A percentile compares a stretch with the other conserved stretches of the same genome.
These are phyloP conservation scores for Tauraco hartlaubi DNA, from an alignment of 2,797 vertebrate species.

Conservation along the genomic window DNA sequence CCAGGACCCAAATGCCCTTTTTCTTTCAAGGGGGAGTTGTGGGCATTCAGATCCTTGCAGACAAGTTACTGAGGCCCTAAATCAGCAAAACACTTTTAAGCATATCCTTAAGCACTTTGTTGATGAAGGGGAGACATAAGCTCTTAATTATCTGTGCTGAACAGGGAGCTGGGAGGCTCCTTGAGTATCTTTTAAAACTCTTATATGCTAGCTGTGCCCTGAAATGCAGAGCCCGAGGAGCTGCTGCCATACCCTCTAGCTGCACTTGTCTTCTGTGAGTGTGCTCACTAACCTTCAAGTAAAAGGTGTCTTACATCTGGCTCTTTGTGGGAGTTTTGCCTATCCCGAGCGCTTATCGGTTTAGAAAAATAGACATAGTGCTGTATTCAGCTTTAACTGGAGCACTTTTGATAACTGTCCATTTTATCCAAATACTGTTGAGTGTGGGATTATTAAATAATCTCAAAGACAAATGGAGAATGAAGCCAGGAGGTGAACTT, in stretches of 20 bases:
- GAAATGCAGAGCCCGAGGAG: neutral
- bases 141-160: slow-evolving; percentile 31
- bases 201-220: neutral
- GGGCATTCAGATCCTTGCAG: neutral
- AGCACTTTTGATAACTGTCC: slow-evolving; percentile 7
- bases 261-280: neutral
- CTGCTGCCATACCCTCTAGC: neutral
- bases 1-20: neutral
- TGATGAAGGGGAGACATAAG: neutral
- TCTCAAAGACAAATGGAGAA: neutral
- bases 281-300: neutral
- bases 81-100: neutral
- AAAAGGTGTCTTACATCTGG: neutral
- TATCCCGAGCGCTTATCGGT: neutral
- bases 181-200: neutral
- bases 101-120: neutral
- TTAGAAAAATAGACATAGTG: neutral
- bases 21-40: neutral
- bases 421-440: neutral
- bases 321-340: neutral
- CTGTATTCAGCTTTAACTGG: neutral
- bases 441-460: neutral
- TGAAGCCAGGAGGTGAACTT: neutral
- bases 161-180: neutral
- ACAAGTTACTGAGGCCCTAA: neutral